A percentile compares a stretch with the other conserved stretches of the same genome.
Conservation (phyloP, 2,888 invertebrate species). For the Kryphioiulus occultus region DNA sequence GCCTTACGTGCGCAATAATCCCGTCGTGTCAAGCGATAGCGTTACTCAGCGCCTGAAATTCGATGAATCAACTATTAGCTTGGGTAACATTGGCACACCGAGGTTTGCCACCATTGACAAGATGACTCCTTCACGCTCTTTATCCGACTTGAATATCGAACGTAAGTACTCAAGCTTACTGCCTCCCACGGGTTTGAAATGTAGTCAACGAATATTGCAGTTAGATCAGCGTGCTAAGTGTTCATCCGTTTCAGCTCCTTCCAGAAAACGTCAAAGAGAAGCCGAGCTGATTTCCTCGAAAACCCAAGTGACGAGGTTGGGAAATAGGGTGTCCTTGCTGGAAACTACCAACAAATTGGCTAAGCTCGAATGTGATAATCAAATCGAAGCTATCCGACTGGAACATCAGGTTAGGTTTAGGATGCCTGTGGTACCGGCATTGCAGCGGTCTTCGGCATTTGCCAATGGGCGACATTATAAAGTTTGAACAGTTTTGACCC, state of each 20-base stretch:
- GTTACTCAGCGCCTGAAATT: not conserved
- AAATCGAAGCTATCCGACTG: not conserved
- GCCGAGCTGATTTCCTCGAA: slow-evolving; percentile 45
- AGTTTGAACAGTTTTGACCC: too few relatives aligned
- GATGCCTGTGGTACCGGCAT: too few relatives aligned
- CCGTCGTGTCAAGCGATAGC: not conserved
- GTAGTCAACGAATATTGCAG: not conserved
- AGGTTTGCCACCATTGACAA: not conserved
- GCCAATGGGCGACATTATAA: too few relatives aligned
- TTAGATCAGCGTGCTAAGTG: not conserved
- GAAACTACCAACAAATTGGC: not conserved
- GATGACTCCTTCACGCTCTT: not conserved
- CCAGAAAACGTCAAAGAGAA: slow-evolving; percentile 28
- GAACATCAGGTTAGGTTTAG: slow-evolving; percentile 42
- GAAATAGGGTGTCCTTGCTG: not conserved
- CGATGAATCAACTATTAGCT: not conserved
- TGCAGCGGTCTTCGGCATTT: too few relatives aligned
- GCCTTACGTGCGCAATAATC: not conserved
- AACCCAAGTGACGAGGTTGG: not conserved
- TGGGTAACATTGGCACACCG: not conserved
- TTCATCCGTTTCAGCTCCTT: not conserved
- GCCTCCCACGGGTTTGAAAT: not conserved
- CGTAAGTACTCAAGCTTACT: not conserved
- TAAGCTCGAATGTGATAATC: slow-evolving; percentile 37
- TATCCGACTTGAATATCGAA: not conserved